Evolutionary conservation across 1,140 invertebrate genomes (phyloP).

Genomic region (Galendromus occidentalis): DNA sequence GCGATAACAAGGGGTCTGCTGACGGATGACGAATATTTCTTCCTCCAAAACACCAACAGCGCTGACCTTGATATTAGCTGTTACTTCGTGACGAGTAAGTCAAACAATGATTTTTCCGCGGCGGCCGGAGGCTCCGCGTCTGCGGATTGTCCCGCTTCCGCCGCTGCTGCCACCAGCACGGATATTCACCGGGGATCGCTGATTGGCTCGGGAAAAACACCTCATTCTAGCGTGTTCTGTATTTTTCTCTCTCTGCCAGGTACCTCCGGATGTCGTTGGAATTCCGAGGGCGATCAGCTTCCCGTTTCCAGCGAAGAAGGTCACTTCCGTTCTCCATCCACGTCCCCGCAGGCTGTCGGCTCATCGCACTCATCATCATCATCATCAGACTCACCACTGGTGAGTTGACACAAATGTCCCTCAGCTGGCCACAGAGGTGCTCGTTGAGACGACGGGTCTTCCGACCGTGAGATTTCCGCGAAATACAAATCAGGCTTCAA

Average conservation of each 20-base stretch:
- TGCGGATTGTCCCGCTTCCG: no score
- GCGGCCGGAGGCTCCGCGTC: no score
- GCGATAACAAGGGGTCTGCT: neutral
- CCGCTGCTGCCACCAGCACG: no score
- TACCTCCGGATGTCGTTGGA: conserved; percentile 1
- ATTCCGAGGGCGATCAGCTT: conserved; percentile 8
- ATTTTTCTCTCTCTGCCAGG: neutral
- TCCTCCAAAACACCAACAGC: neutral
- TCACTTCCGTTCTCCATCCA: conserved; percentile 8
- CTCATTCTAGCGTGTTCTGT: no score
- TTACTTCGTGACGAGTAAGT: conserved; percentile 9
- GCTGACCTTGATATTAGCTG: neutral
- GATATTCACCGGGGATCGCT: no score
- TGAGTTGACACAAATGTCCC: no score
- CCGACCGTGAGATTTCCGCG: no score
- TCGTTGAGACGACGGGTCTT: no score
- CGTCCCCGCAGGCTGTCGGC: neutral
- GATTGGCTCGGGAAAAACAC: no score
- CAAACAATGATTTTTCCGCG: neutral
- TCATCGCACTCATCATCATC: neutral
- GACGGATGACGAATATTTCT: neutral
- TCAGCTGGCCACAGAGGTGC: no score
- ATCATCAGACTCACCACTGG: neutral
- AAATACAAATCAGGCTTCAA: no score
- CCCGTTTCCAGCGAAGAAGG: neutral